Evolutionary conservation across 2,797 vertebrate genomes (phyloP).

Genomic region (Melanotaenia parkinsoni): DNA sequence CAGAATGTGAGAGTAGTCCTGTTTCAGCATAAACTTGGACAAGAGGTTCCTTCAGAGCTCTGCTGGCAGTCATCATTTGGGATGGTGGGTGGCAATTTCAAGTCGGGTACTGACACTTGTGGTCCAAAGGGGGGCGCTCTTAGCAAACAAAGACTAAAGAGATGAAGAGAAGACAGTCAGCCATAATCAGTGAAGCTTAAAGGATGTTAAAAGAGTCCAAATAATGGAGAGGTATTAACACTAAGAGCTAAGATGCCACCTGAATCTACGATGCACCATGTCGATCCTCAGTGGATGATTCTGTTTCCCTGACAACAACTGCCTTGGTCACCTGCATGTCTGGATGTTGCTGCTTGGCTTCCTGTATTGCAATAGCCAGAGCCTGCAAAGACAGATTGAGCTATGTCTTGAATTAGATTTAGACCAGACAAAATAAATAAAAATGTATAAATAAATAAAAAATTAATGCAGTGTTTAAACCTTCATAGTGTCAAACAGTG

Average conservation of each 20-base stretch:
- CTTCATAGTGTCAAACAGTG: background rate
- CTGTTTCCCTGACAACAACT: conserved; percentile 98
- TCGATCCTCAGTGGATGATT: conserved; percentile 92
- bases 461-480: background rate
- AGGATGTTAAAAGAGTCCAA: conserved; percentile 21
- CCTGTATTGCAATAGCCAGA: conserved; percentile 97
- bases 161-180: conserved; percentile 24
- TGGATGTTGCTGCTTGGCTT: conserved; percentile 97
- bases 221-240: conserved; percentile 11
- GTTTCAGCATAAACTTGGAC: conserved; percentile 31
- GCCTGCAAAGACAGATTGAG: conserved; percentile 80
- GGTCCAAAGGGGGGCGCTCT: conserved; percentile 72
- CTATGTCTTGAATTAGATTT: background rate
- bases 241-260: conserved; percentile 32
- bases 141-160: conserved; percentile 71
- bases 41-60: conserved; percentile 32
- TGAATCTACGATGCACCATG: conserved; percentile 89
- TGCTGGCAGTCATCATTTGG: conserved; percentile 49
- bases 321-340: conserved; percentile 99
- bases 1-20: conserved; percentile 38
- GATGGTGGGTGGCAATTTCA: conserved; percentile 52
- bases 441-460: background rate
- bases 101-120: conserved; percentile 55
- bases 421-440: background rate
- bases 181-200: conserved; percentile 22